Evolutionary conservation across 2,113 vertebrate genomes (phyloP).

Genomic region (Syrmaticus mikado): DNA sequence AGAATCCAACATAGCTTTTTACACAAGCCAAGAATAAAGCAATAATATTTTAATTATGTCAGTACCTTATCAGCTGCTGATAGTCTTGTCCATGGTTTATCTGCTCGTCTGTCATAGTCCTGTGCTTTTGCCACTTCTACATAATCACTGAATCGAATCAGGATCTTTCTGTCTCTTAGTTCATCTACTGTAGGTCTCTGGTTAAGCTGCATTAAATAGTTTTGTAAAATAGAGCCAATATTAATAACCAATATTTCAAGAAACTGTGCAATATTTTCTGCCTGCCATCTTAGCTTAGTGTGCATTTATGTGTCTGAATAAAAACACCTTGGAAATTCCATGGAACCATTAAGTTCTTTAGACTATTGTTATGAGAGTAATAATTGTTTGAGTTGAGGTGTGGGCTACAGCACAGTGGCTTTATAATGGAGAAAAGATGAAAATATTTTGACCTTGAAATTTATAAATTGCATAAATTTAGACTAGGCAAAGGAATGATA

Average conservation of each 20-base stretch:
- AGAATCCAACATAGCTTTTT: too few relatives aligned
- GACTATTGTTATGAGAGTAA: background rate
- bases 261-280: background rate
- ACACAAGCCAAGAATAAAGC: background rate
- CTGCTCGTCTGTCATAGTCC: slow-evolving; percentile 95
- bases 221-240: background rate
- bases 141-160: slow-evolving; percentile 98
- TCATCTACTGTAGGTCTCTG: slow-evolving; percentile 97
- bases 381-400: background rate
- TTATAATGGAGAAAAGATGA: background rate
- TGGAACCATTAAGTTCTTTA: background rate
- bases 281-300: background rate
- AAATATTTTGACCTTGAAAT: background rate
- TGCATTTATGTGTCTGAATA: background rate
- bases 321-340: background rate
- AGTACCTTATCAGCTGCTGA: slow-evolving; percentile 95
- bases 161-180: slow-evolving; percentile 95
- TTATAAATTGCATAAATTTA: background rate
- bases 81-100: slow-evolving; percentile 97
- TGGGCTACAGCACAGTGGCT: background rate
- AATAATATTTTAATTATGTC: background rate
- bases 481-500: background rate
- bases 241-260: background rate
- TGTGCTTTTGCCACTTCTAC: slow-evolving; percentile 99
- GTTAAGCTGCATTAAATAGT: slow-evolving; percentile 84